Conservation (phyloP, 2,113 vertebrate genomes). For the Cinclus cinclus region DNA sequence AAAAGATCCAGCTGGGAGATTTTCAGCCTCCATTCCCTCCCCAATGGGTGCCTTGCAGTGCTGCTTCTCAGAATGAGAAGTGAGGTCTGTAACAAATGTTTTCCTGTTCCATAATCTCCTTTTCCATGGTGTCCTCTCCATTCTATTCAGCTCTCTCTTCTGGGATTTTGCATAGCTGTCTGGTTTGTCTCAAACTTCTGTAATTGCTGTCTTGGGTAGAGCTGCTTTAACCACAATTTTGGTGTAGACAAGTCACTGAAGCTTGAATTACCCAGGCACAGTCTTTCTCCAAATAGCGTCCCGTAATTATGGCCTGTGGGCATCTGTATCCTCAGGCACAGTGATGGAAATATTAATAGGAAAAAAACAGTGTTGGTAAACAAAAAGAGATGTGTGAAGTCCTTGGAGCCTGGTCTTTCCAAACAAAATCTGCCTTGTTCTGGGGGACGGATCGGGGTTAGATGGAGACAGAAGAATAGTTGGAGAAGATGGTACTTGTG, state of each 20-base stretch:
- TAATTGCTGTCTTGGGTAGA: not conserved
- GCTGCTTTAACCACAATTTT: not conserved
- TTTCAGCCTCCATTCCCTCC: not conserved
- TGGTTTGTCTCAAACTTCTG: not conserved
- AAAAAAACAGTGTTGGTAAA: not conserved
- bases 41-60: not conserved
- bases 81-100: not conserved
- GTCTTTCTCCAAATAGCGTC: not conserved
- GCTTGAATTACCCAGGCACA: not conserved
- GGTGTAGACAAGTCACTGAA: not conserved
- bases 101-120: not conserved
- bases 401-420: not conserved
- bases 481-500: not conserved
- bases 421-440: not conserved
- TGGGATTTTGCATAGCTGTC: not conserved
- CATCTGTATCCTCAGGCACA: not conserved
- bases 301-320: not conserved
- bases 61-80: not conserved
- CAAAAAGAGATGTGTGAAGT: not conserved
- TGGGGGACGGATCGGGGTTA: not conserved
- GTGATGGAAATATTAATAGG: not conserved
- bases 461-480: not conserved
- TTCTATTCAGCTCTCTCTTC: not conserved
- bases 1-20: not conserved
- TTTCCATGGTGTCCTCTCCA: not conserved